Evolutionary conservation across 2,797 vertebrate genomes (phyloP).

Genomic region (Darevskia nairensis): DNA sequence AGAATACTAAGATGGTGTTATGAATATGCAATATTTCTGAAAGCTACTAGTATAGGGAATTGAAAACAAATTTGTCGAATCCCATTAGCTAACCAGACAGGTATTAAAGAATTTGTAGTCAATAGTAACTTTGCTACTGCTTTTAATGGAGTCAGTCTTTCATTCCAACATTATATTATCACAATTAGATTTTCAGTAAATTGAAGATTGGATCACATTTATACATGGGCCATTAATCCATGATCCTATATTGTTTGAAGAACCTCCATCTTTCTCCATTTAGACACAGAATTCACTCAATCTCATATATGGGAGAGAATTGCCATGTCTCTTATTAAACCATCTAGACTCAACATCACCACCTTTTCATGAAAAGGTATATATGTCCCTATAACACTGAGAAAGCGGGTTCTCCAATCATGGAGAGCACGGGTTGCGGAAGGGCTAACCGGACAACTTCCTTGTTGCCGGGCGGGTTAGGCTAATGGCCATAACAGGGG

Average conservation of each 20-base stretch:
- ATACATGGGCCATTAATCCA: neutral
- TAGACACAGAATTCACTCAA: neutral
- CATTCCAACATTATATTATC: neutral
- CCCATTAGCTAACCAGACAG: neutral
- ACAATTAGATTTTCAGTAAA: constrained; percentile 4
- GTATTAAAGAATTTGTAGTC: neutral
- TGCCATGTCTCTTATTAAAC: neutral
- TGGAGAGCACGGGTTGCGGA: no score
- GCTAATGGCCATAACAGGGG: no score
- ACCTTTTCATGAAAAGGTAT: neutral
- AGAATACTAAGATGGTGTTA: neutral
- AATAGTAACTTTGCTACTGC: neutral
- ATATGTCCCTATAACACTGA: neutral
- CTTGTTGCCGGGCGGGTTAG: no score
- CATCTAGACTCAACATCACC: neutral
- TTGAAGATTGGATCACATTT: neutral
- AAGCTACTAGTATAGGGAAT: neutral
- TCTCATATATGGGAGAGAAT: neutral
- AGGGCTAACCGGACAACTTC: no score
- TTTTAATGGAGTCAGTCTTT: neutral
- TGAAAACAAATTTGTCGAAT: constrained; percentile 16
- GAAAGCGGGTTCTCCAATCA: no score
- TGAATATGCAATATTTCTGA: neutral
- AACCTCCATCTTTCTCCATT: neutral
- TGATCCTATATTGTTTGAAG: neutral